Percentiles rank a stretch among this genome's conserved stretches.
These are phyloP conservation scores for Trinectes maculatus DNA, from an alignment of 2,113 vertebrate species.

Conservation along the genomic window DNA sequence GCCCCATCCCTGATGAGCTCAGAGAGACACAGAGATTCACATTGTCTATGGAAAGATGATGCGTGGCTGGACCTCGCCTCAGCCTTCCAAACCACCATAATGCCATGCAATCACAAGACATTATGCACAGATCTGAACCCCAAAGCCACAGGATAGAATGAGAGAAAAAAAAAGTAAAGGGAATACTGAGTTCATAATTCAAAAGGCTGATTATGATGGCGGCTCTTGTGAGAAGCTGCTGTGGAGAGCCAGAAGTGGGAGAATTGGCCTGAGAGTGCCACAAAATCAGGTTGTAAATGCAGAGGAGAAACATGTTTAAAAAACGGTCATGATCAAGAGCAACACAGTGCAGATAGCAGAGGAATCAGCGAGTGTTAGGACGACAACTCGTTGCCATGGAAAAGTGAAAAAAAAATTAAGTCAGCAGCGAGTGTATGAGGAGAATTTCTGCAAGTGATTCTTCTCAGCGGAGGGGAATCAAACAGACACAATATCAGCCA, in stretches of 20 bases:
- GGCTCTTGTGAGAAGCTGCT: constrained; percentile 71
- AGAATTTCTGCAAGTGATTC: constrained; percentile 61
- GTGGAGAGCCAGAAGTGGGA: constrained; percentile 72
- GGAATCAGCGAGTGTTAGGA: constrained; percentile 59
- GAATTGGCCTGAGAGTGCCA: constrained; percentile 70
- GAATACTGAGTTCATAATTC: constrained; percentile 77
- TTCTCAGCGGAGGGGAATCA: constrained; percentile 61
- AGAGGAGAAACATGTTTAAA: constrained; percentile 68
- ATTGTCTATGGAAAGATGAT: constrained; percentile 80
- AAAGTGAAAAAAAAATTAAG: constrained; percentile 52
- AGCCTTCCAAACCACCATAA: constrained; percentile 77
- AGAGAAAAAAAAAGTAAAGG: constrained; percentile 46
- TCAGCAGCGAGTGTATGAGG: constrained; percentile 36
- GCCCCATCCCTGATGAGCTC: constrained; percentile 86
- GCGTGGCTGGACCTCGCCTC: constrained; percentile 72
- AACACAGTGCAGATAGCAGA: constrained; percentile 54
- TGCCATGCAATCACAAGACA: constrained; percentile 82
- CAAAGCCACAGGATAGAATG: constrained; percentile 68
- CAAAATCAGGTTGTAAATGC: constrained; percentile 70
- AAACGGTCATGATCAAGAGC: constrained; percentile 71
- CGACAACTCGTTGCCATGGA: constrained; percentile 67
- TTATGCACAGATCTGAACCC: constrained; percentile 82
- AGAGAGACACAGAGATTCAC: constrained; percentile 78
- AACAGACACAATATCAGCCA: constrained; percentile 66
- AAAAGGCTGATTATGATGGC: constrained; percentile 78